Base-by-base conservation (phyloP, 2,797 vertebrate genomes). In the Ataeniobius toweri region DNA sequence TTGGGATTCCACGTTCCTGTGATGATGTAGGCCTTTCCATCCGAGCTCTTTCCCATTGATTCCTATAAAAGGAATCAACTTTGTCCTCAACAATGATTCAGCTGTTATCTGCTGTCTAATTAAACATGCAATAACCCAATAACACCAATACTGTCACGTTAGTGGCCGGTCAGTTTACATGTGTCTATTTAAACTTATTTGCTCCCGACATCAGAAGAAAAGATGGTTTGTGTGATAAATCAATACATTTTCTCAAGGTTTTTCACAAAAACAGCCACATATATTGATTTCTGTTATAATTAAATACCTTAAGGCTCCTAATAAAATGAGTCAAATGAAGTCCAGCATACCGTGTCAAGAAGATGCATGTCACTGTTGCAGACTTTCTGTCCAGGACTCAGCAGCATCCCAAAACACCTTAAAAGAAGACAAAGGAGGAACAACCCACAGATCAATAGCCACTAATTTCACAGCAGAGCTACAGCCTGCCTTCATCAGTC, bases 311-410 rank as follows among this genome's bases (percentile, higher is more conserved):
- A 69, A 69, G 44, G 56, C 14, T 20, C 41, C 39, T 50, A 46
- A 26, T 20, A 18, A 14, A 63, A 55, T 0, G 5, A 44, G n/a
- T 71, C 67, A 22, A 0, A 50, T 10, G 26, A 18, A 5, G n/a
- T 59, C 73, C 82, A 87, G 71, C 95, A 97, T 95, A 99, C 98
- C 98, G 99, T 99, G 87, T 99, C 98, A 31, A 99, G 89, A 59
- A 99, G 95, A 90, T 99, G 97, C 98, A 99, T 99, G 92, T 99
- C 97, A 75, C 97, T 97, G 95, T 98, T 98, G 90, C 96, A 97
- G 85, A 99, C 98, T 78, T 97, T 99, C 92, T 97, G 96, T 73
- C 98, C 98, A 76, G 98, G 97, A 90, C 97, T 98, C 79, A 99
- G 94, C 73, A 99, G 94, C 98, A 99, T 98, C 84, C 98, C 98